A percentile compares a stretch with the other conserved stretches of the same genome.
Conservation (phyloP, 1,140 invertebrate species). For the Gonatopus flavifemur region DNA sequence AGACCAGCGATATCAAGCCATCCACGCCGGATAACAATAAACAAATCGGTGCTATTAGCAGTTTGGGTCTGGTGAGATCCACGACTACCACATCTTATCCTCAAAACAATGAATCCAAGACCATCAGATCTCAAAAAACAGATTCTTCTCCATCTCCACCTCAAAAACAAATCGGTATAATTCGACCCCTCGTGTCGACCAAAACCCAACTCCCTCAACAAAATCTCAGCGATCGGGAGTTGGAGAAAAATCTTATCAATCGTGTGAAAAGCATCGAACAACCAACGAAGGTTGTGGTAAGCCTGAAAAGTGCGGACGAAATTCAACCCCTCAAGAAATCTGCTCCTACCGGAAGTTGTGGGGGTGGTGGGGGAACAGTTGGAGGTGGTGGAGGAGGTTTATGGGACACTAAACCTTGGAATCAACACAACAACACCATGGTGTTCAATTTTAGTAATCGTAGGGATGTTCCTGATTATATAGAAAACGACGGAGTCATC, state of each 20-base stretch:
- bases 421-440: conserved; percentile 69
- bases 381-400: conserved; percentile 45
- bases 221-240: conserved; percentile 64
- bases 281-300: conserved; percentile 59
- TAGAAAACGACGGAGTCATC: conserved; percentile 83
- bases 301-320: conserved; percentile 52
- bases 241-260: conserved; percentile 74
- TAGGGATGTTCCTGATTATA: conserved; percentile 85
- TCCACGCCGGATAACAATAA: conserved; percentile 29
- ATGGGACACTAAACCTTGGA: conserved; percentile 61
- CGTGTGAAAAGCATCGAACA: conserved; percentile 65
- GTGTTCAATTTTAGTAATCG: conserved; percentile 85
- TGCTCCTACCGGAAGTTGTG: conserved; percentile 32
- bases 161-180: conserved; percentile 64
- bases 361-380: conserved; percentile 37
- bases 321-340: conserved; percentile 51
- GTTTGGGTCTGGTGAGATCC: conserved; percentile 39
- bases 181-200: conserved; percentile 62
- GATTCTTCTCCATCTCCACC: conserved; percentile 42
- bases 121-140: conserved; percentile 42
- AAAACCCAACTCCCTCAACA: conserved; percentile 51
- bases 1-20: conserved; percentile 16
- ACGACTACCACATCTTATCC: conserved; percentile 29
- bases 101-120: conserved; percentile 45
- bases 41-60: conserved; percentile 42